Evolutionary conservation across 1,140 invertebrate genomes (phyloP).

Genomic region (Anthonomus grandis): DNA sequence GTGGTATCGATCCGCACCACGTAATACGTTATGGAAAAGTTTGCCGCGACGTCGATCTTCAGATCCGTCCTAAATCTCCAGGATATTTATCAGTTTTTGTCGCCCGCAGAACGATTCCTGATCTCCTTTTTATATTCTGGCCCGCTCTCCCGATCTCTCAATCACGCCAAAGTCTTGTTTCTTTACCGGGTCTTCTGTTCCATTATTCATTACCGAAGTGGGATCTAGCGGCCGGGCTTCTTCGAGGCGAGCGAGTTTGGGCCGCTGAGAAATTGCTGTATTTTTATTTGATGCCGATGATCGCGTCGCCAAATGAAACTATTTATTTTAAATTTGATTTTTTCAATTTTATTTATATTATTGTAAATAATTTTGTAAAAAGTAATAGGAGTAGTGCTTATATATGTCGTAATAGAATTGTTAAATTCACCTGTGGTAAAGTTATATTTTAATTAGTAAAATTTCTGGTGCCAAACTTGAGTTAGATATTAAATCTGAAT

Average conservation of each 20-base stretch:
- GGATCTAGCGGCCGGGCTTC: constrained; percentile 35
- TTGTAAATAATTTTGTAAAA: too few species aligned
- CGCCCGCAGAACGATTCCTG: constrained; percentile 46
- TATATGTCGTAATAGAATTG: too few species aligned
- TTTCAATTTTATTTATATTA: too few species aligned
- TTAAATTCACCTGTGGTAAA: too few species aligned
- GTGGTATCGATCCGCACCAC: constrained; percentile 9
- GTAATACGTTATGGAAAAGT: constrained; percentile 32
- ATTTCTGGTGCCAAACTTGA: too few species aligned
- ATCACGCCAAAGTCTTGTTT: constrained; percentile 45
- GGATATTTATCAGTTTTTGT: constrained; percentile 48
- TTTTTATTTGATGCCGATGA: constrained; percentile 16
- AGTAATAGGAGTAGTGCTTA: too few species aligned
- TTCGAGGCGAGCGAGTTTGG: constrained; percentile 30
- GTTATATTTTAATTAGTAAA: too few species aligned
- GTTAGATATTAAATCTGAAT: too few species aligned
- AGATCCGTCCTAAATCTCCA: constrained; percentile 39
- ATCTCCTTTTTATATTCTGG: constrained; percentile 47
- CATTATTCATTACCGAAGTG: constrained; percentile 46
- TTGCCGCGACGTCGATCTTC: constrained; percentile 25
- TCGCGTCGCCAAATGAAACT: constrained; percentile 4
- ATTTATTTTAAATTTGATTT: too few species aligned
- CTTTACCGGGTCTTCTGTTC: constrained; percentile 44
- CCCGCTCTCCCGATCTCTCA: constrained; percentile 45
- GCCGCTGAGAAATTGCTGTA: constrained; percentile 20